Evolutionary conservation across 2,888 invertebrate species (phyloP), one percentile per base, ranked within the genome.

Genomic region (Strigamia transsilvanica): DNA sequence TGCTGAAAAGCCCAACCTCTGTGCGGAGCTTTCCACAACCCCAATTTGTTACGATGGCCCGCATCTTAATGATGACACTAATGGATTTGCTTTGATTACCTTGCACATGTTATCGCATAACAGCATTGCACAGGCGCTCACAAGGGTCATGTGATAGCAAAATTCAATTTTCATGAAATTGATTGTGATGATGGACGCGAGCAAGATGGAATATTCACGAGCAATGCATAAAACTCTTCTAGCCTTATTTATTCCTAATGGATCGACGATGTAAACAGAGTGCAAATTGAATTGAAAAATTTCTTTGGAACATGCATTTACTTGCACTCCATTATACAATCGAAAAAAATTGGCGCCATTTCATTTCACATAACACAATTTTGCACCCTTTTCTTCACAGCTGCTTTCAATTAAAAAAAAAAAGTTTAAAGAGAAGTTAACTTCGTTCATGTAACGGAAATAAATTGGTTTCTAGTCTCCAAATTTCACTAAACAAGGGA

Each of bases 71-170:
- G 32, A 32, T 73, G 73, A 73, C 23, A 32, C 73, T 73, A 73
- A 73, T 73, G 73, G 73, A 73, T 73, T 73, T 73, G 13, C 73
- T 73, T 73, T 73, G 73, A 73, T 73, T 73, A 73, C 27, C 32
- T n/a, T 32, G 73, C 32, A 13, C 73, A 21, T 56, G 56, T 56
- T 56, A n/a, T 73, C 73, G 73, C 32, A 73, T 32, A 73, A 73
- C 73, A 7, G 32, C 73, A 27, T 27, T 32, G 73, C 12, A 73
- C 73, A 73, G 13, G 27, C 73, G 61, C 61, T 66, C 21, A 46
- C 18, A 23, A 66, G 32, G 32, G 32, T 73, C 73, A 73, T n/a
- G 32, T 73, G 73, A 73, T 15, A 73, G 73, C 23, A 73, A 73
- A 73, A 73, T 73, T 73, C 32, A 73, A 73, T 73, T 73, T 73